Percentiles rank a stretch among this genome's conserved stretches.
Evolutionary conservation across 2,113 vertebrate genomes (phyloP).

Genomic region (Myiozetetes cayanensis): DNA sequence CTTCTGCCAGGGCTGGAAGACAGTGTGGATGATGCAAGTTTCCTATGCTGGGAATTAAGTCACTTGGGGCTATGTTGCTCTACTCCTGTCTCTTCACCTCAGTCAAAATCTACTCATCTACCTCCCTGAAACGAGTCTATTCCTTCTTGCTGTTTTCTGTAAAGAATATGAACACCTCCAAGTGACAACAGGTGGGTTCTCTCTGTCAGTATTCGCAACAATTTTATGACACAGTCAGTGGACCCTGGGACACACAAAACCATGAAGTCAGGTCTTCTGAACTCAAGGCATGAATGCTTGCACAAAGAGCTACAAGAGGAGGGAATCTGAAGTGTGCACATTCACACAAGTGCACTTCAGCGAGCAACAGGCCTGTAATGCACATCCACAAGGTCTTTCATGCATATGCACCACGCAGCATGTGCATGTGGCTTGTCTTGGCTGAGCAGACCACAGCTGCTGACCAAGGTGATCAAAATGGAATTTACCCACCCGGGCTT

Average conservation of each 20-base stretch:
- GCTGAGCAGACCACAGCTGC: neutral
- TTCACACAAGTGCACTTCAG: neutral
- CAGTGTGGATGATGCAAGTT: neutral
- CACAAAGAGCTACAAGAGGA: neutral
- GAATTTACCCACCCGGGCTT: neutral
- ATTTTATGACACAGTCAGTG: neutral
- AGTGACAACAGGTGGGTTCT: neutral
- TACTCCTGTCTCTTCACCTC: neutral
- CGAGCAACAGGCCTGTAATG: neutral
- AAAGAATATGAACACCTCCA: neutral
- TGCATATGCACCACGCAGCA: fast-evolving
- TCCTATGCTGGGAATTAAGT: neutral
- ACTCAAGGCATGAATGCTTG: neutral
- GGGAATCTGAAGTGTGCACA: neutral
- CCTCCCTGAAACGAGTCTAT: neutral
- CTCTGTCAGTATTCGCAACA: neutral
- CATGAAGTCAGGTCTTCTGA: neutral
- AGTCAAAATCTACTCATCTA: neutral
- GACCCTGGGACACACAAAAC: neutral
- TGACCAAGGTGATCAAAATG: neutral
- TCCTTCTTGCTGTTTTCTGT: neutral
- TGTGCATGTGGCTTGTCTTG: fast-evolving
- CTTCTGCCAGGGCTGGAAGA: neutral
- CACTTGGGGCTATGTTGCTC: neutral
- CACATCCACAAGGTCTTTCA: neutral